These are phyloP conservation scores for Hydra vulgaris DNA, from an alignment of 30 jellyfish, hydroid and myxozoan species.

Conservation along the genomic window DNA sequence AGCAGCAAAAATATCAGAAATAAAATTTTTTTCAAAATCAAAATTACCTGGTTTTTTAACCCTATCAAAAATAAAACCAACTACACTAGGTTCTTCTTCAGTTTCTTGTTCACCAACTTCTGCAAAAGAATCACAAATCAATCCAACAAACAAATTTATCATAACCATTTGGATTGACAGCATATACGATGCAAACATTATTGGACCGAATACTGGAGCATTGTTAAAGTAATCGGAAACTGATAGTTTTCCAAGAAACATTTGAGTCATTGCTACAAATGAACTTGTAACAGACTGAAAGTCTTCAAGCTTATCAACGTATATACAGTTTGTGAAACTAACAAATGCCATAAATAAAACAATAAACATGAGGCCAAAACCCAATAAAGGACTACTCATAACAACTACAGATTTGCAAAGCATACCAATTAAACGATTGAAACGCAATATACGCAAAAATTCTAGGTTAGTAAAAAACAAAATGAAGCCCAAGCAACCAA, in stretches of 20 bases:
- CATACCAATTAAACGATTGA: slow-evolving; percentile 60
- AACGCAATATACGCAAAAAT: slow-evolving; percentile 69
- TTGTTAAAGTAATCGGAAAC: slow-evolving; percentile 34
- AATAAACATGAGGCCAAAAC: slow-evolving; percentile 60
- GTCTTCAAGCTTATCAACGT: slow-evolving; percentile 48
- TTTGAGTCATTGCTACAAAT: slow-evolving; percentile 55
- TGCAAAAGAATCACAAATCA: slow-evolving; percentile 89
- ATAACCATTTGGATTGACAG: slow-evolving; percentile 67
- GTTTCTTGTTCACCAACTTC: slow-evolving; percentile 48
- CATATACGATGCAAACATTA: slow-evolving; percentile 74
- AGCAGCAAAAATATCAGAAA: too few relatives aligned
- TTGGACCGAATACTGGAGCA: slow-evolving; percentile 86
- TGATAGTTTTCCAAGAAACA: slow-evolving; percentile 81
- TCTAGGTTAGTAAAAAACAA: slow-evolving; percentile 77
- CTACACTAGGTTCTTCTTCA: slow-evolving; percentile 63
- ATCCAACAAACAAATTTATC: slow-evolving; percentile 76
- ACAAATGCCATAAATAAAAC: slow-evolving; percentile 75
- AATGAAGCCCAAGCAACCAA: slow-evolving; percentile 77
- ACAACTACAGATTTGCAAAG: slow-evolving; percentile 53
- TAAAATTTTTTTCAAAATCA: too few relatives aligned
- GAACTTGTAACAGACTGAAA: slow-evolving; percentile 37
- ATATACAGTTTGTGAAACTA: slow-evolving; percentile 46
- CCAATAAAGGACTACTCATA: slow-evolving; percentile 58
- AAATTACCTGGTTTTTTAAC: slow-evolving; percentile 64
- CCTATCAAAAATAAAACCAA: slow-evolving; percentile 59